Evolutionary conservation across 2,113 vertebrate genomes (phyloP).

Genomic region (Alethe castanea): DNA sequence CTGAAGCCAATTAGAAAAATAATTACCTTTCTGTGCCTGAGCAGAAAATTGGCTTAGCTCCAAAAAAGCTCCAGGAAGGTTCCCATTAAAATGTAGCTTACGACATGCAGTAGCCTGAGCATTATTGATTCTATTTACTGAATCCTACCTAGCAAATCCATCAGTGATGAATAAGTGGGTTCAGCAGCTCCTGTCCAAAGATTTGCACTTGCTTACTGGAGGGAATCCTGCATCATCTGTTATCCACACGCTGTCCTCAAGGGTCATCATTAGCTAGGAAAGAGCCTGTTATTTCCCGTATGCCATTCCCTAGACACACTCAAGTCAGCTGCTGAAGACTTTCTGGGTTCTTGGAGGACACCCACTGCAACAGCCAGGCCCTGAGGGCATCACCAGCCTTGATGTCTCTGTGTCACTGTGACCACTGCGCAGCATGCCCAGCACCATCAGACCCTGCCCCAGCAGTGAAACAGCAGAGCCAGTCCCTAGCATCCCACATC

Average conservation of each 20-base stretch:
- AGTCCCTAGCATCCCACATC: accelerated
- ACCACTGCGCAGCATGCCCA: not conserved
- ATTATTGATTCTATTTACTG: not conserved
- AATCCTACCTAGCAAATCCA: not conserved
- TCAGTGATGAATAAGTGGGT: not conserved
- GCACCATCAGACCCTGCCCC: not conserved
- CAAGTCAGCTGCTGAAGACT: not conserved
- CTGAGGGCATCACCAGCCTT: not conserved
- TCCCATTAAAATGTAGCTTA: not conserved
- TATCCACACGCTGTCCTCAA: not conserved
- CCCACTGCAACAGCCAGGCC: not conserved
- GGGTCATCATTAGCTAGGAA: not conserved
- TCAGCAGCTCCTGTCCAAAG: slow-evolving; percentile 16
- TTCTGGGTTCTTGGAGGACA: not conserved
- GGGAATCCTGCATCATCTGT: not conserved
- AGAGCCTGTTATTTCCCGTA: not conserved
- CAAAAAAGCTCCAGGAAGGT: not conserved
- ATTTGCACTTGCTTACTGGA: slow-evolving; percentile 12
- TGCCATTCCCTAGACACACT: not conserved
- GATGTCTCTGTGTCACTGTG: not conserved
- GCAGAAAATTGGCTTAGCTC: not conserved
- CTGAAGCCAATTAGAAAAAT: slow-evolving; percentile 11
- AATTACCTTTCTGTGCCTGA: not conserved
- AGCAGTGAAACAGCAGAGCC: not conserved
- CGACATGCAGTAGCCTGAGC: accelerated